These are phyloP conservation scores for Gymnocephalus cernua DNA, from an alignment of 2,113 vertebrate genomes.

Conservation along the genomic window DNA sequence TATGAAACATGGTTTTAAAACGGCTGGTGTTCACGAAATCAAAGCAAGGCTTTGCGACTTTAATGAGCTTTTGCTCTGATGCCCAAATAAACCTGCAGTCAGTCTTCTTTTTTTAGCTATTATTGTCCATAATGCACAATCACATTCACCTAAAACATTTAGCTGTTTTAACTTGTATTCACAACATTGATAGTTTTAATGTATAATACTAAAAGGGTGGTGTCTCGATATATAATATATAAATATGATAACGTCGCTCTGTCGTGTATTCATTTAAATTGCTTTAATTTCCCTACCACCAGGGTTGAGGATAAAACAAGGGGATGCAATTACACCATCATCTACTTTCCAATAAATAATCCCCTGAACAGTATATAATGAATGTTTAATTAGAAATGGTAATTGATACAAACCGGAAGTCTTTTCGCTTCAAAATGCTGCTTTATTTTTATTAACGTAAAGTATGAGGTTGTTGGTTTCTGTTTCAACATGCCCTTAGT, in stretches of 20 bases:
- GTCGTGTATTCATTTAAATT: slow-evolving; percentile 1
- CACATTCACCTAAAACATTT: not conserved
- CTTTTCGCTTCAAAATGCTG: slow-evolving; percentile 6
- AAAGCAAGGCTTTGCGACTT: slow-evolving; percentile 34
- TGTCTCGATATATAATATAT: not conserved
- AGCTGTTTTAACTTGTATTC: not conserved
- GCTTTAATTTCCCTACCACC: slow-evolving; percentile 5
- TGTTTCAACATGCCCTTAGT: slow-evolving; percentile 24
- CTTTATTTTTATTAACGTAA: not conserved
- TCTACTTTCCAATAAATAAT: slow-evolving; percentile 39
- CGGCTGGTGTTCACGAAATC: slow-evolving; percentile 43
- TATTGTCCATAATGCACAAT: slow-evolving; percentile 22
- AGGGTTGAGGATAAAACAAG: slow-evolving; percentile 32
- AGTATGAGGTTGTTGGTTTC: slow-evolving; percentile 18
- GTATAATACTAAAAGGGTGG: not conserved
- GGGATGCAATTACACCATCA: slow-evolving; percentile 25
- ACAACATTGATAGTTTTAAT: not conserved
- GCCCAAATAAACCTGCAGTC: slow-evolving; percentile 36
- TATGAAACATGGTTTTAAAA: slow-evolving; percentile 43
- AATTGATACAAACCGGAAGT: slow-evolving; percentile 42
- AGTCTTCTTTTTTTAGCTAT: slow-evolving; percentile 13
- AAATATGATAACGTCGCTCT: slow-evolving; percentile 8
- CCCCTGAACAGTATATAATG: slow-evolving; percentile 22
- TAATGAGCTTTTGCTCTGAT: slow-evolving; percentile 48
- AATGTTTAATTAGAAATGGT: slow-evolving; percentile 55